Evolutionary conservation across 2,888 invertebrate genomes (phyloP).

Genomic region (Hedychridium roseum): DNA sequence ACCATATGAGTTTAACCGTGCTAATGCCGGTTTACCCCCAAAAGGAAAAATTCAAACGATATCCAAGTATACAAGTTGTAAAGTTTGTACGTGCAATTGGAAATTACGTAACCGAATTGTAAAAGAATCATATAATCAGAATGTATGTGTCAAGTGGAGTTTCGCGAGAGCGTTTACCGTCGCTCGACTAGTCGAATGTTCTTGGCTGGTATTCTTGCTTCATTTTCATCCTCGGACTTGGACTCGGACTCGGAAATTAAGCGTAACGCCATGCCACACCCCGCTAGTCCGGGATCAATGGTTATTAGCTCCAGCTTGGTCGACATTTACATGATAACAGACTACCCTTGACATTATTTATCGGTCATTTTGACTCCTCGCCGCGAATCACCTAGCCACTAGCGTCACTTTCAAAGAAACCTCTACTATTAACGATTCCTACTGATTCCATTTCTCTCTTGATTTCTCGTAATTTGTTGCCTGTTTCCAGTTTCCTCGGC

Average conservation of each 20-base stretch:
- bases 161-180: slow-evolving; percentile 9
- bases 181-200: slow-evolving; percentile 18
- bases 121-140: background rate
- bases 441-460: too few relatives aligned
- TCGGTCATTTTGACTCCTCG: slow-evolving; percentile 16
- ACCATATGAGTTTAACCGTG: too few relatives aligned
- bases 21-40: too few relatives aligned
- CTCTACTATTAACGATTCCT: too few relatives aligned
- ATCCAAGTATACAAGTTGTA: too few relatives aligned
- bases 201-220: slow-evolving; percentile 3
- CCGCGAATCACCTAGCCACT: too few relatives aligned
- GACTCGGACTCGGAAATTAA: slow-evolving; percentile 8
- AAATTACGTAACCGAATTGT: too few relatives aligned
- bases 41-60: too few relatives aligned
- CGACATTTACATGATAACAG: slow-evolving; percentile 38
- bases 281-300: slow-evolving; percentile 24
- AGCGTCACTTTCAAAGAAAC: too few relatives aligned
- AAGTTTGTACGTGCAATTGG: too few relatives aligned
- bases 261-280: slow-evolving; percentile 31
- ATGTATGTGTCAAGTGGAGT: background rate
- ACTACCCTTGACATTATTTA: slow-evolving; percentile 24
- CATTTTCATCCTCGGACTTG: slow-evolving; percentile 8
- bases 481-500: too few relatives aligned
- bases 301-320: slow-evolving; percentile 14
- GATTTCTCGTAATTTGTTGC: too few relatives aligned